Conservation (phyloP, 2,797 vertebrate species). For the Phylloscopus collybita region DNA sequence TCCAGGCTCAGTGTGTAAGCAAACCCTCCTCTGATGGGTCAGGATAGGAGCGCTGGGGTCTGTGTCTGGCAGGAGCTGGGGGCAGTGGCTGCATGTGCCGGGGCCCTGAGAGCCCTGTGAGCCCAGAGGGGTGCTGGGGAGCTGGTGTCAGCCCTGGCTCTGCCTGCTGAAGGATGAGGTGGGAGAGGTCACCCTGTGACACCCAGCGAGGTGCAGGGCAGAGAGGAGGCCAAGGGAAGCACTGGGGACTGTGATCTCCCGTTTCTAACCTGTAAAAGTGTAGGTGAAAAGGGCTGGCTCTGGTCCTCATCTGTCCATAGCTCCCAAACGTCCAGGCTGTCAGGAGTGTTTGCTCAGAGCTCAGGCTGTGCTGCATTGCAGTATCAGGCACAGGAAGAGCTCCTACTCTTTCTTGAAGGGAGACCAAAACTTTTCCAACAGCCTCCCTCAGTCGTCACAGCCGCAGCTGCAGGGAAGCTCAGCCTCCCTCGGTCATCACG, state of each 20-base stretch:
- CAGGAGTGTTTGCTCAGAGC: background rate
- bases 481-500: background rate
- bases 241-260: background rate
- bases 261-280: background rate
- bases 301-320: background rate
- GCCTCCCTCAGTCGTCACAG: background rate
- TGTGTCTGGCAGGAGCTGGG: background rate
- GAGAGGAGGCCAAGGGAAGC: background rate
- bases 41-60: background rate
- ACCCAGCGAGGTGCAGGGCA: background rate
- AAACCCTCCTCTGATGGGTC: slow-evolving; percentile 3
- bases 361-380: background rate
- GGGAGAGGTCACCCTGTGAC: accelerated
- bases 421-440: background rate
- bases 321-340: background rate
- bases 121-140: background rate
- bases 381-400: background rate
- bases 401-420: background rate
- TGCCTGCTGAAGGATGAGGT: background rate
- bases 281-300: background rate
- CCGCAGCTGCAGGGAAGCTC: background rate
- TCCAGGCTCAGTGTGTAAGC: slow-evolving; percentile 48
- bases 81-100: accelerated
- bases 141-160: background rate
- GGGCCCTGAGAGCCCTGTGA: background rate